These are phyloP conservation scores for Ochropacha duplaris DNA, from an alignment of 2,888 invertebrate species.

Conservation along the genomic window DNA sequence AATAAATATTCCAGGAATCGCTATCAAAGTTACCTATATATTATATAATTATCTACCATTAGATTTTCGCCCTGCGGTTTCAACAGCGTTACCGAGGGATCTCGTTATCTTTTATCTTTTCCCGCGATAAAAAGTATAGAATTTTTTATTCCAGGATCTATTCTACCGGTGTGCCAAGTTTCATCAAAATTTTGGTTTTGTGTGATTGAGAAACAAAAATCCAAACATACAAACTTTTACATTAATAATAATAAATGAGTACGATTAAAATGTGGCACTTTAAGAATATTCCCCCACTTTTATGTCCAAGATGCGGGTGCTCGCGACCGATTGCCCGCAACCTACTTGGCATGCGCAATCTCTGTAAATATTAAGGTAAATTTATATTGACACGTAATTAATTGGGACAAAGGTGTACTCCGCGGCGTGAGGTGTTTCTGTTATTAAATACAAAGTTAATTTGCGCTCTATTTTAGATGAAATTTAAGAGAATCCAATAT, in stretches of 20 bases:
- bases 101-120: no score
- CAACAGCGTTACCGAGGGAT: no score
- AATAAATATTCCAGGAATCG: no score
- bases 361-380: constrained; percentile 32
- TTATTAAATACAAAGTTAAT: background rate
- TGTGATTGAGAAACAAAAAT: no score
- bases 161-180: no score
- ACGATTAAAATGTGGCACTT: background rate
- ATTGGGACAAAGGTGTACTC: background rate
- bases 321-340: constrained; percentile 58
- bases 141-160: no score
- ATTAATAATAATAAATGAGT: background rate
- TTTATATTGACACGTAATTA: constrained; percentile 19
- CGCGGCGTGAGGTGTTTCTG: background rate
- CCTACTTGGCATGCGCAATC: constrained; percentile 59
- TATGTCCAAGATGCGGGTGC: constrained; percentile 45
- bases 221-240: no score
- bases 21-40: no score
- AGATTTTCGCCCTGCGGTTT: no score
- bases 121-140: no score
- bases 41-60: no score
- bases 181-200: no score
- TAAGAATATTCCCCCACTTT: constrained; percentile 33
- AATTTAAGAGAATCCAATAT: background rate
- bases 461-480: background rate